Evolutionary conservation across 2,888 invertebrate genomes (phyloP), one percentile per base, ranked within the genome.

Genomic region (Nephrotoma guestfalica): DNA sequence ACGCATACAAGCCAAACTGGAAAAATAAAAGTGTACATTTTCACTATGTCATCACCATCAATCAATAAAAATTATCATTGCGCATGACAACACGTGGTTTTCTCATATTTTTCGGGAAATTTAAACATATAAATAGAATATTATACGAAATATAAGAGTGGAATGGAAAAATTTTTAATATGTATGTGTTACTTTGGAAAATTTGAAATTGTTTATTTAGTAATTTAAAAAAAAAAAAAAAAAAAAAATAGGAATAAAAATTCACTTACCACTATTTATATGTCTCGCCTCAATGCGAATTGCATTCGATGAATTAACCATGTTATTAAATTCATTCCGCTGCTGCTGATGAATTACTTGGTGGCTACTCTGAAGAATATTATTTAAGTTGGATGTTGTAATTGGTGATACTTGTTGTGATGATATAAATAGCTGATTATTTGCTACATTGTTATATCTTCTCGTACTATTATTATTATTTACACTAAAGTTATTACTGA

Each of bases 71-170:
- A 57, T 88, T 88, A 87, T 88, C 88, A 88, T 88, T 87, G 87
- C 87, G 88, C 88, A 88, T 87, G 87, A 86, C 47, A 88, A 88
- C 88, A 88, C 88, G 88, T 88, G 88, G 88, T 87, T 86, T 85
- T 86, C 13, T 84, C 84, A 84, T 41, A 41, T 41, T 41, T 84
- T 41, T 41, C 41, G 41, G 84, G 41, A 42, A 42, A 84, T 84
- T 41, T 15, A 47, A 7, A 41, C 41, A n/a, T 41, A 41, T 15
- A 42, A 71, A 57, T 57, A 57, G 51, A 71, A 30, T 30, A 71
- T 30, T 71, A 30, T 15, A 15, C 30, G 18, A 71, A 71, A 71
- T 71, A 30, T 15, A 15, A 71, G 71, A 15, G 57, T 30, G 71
- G 30, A 2, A 47, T 47, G 30, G 30, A 30, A 71, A 57, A 4